Percentiles rank a stretch among this genome's conserved stretches.
phyloP scores from a whole-genome alignment of 92 coral and sea anemone species.

The Plumapathes pennacea region DNA sequence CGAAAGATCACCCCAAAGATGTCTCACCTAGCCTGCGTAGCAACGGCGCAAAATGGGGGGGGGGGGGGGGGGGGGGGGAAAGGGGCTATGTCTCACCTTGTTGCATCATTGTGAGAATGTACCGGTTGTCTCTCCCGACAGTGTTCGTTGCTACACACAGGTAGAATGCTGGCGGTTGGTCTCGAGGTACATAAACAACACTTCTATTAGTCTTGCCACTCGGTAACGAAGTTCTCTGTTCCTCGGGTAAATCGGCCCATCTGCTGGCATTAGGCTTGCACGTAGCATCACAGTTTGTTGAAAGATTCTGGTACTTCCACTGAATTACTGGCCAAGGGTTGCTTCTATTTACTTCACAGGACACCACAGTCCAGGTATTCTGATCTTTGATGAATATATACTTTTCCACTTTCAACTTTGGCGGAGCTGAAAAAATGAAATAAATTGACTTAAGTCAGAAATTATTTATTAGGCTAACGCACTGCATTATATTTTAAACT shows the following conservation, averaged over 20 bases:
- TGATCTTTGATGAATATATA: no score
- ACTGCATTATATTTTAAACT: no score
- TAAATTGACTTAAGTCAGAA: no score
- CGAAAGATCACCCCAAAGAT: no score
- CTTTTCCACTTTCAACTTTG: no score
- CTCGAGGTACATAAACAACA: conserved; percentile 22
- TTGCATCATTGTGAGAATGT: conserved; percentile 35
- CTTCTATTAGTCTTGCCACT: conserved; percentile 22
- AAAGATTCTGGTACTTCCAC: conserved; percentile 43
- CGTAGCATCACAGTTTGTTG: neutral
- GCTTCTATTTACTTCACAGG: no score
- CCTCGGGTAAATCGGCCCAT: conserved; percentile 17
- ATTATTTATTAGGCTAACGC: no score
- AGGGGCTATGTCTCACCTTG: conserved; percentile 77
- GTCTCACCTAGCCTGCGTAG: no score
- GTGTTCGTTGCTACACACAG: conserved; percentile 61
- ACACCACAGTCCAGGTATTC: no score
- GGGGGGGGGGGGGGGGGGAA: no score
- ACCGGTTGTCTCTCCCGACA: conserved; percentile 48
- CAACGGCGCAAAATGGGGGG: no score
- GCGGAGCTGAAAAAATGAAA: no score
- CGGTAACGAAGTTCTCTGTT: neutral
- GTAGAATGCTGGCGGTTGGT: conserved; percentile 38
- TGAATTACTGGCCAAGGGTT: conserved; percentile 56
- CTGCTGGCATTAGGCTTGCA: conserved; percentile 18